Evolutionary conservation across 2,797 vertebrate genomes (phyloP), one percentile per base, ranked within the genome.

Genomic region (Crenuchus spilurus): DNA sequence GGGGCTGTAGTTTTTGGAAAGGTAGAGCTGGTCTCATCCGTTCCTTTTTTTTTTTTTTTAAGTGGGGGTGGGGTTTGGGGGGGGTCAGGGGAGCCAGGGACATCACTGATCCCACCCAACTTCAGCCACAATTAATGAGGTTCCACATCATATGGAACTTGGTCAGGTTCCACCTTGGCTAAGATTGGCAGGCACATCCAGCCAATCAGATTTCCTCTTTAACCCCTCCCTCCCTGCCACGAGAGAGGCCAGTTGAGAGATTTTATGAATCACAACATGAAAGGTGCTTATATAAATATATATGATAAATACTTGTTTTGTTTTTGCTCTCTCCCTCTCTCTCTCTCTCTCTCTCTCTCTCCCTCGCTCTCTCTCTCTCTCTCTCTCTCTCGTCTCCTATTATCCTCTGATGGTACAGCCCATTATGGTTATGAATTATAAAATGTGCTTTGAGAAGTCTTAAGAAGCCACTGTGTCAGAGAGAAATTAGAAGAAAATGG

Each of bases 251-350:
- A 86, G 44, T 8, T 30, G 85, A 89, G 85, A 55, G 92, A 91
- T 93, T 92, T 90, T 85, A 92, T 91, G 90, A 92, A 87, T 92
- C 90, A 86, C 87, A 83, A 14, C 62, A 30, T 61, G 54, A 60
- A 87, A 88, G 89, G 89, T 91, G 90, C 91, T 92, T 87, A 81
- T 88, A 48, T 64, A 81, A 51, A 54, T 41, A 41, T 69, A 41
- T 39, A 42, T 62, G 52, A 62, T 39, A 71, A 35, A 31, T 44
- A 55, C 2, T 18, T 39, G 8, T 64, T 84, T 87, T 84, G 3
- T 87, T 80, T 86, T 73, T 85, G 86, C 86, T 78, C 85, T 78
- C 85, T 88, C 51, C 84, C 26, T 35, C 49, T 58, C 18, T 81
- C 87, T 88, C 42, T 84, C 11, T 39, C 11, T 39, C 11, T 4